phyloP scores from a whole-genome alignment of 1,140 invertebrate genomes.

The Leptinotarsa defecta region DNA sequence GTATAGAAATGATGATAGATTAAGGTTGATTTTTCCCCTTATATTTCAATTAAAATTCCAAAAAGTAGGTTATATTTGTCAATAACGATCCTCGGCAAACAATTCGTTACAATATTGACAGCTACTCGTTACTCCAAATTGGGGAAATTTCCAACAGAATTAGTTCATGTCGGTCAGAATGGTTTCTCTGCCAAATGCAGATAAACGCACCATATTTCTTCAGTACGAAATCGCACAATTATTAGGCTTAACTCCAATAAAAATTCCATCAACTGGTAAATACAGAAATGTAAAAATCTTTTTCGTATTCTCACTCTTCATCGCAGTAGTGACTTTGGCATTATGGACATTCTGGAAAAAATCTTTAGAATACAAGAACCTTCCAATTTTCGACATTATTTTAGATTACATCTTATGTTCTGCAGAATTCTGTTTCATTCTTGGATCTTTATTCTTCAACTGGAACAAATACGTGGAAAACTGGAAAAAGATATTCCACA shows the following conservation, averaged over 20 bases:
- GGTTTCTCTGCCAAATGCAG: neutral
- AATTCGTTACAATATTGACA: neutral
- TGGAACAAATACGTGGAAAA: neutral
- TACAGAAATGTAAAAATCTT: neutral
- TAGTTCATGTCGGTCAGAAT: neutral
- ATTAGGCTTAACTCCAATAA: neutral
- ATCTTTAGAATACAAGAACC: neutral
- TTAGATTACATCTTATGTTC: neutral
- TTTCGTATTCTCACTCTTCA: neutral
- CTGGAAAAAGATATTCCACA: neutral
- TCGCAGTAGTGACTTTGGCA: neutral
- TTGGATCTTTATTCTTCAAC: neutral
- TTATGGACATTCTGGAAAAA: neutral
- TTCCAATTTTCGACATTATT: neutral
- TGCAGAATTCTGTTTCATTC: neutral
- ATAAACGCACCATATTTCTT: neutral
- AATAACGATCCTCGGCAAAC: neutral
- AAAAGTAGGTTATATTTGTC: no score
- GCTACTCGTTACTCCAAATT: neutral
- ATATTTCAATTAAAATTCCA: no score
- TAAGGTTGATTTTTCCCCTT: no score
- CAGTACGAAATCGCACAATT: slow-evolving; percentile 7
- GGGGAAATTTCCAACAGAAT: neutral
- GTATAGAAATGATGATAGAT: no score
- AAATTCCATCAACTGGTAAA: neutral